Evolutionary conservation across 1,140 invertebrate genomes (phyloP).

Genomic region (Drosophila rhopaloa): DNA sequence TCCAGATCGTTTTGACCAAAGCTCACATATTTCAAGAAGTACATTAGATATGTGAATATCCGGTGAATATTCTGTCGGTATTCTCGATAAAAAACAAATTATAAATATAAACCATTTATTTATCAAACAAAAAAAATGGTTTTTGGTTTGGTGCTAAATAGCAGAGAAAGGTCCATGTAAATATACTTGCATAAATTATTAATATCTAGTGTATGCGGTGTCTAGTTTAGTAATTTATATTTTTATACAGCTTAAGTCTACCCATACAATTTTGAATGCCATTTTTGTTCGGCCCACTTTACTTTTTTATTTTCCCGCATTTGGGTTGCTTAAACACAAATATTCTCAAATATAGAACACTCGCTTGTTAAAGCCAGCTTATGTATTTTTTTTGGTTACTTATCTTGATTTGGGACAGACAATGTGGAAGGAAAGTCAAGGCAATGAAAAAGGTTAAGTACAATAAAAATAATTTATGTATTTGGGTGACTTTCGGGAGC

Average conservation of each 20-base stretch:
- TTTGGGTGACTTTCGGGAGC: conserved; percentile 37
- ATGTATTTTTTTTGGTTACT: conserved; percentile 38
- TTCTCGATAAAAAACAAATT: too few species aligned
- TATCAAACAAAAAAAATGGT: too few species aligned
- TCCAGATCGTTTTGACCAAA: too few species aligned
- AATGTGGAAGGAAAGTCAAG: conserved; percentile 25
- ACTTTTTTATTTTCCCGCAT: conserved; percentile 7
- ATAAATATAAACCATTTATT: too few species aligned
- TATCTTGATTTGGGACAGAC: conserved; percentile 46
- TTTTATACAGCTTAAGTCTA: conserved; percentile 1
- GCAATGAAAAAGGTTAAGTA: conserved; percentile 49
- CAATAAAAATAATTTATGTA: conserved; percentile 54
- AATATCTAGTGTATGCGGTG: too few species aligned
- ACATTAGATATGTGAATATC: too few species aligned
- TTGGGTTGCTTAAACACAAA: conserved; percentile 9
- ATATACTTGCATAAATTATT: too few species aligned
- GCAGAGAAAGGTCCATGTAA: too few species aligned
- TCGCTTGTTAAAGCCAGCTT: conserved; percentile 41
- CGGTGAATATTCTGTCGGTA: too few species aligned
- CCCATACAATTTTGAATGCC: background rate
- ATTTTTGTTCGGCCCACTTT: conserved; percentile 23
- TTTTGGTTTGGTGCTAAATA: too few species aligned
- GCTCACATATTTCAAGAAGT: too few species aligned
- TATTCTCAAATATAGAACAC: conserved; percentile 7
- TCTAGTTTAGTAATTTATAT: background rate